phyloP scores from a whole-genome alignment of 2,797 vertebrate species.

The Semaprochilodus insignis region DNA sequence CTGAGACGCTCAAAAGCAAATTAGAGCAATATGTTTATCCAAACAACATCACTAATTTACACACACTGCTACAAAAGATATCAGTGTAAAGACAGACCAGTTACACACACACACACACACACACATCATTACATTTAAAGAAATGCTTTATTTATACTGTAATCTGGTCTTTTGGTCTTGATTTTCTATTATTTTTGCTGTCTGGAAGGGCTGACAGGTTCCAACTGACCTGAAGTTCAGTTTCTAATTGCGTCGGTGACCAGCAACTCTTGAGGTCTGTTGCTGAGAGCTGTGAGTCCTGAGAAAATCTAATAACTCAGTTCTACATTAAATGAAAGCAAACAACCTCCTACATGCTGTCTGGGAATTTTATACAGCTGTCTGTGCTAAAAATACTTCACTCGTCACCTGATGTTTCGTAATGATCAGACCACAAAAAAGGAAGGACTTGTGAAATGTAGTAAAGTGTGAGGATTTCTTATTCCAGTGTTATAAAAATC shows the following conservation, averaged over 20 bases:
- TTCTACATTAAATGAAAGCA: conserved; percentile 2
- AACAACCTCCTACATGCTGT: neutral
- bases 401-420: neutral
- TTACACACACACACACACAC: too few species aligned
- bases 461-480: neutral
- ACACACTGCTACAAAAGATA: too few species aligned
- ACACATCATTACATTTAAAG: too few species aligned
- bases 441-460: neutral
- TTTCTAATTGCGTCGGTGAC: neutral
- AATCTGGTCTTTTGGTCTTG: too few species aligned
- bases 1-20: too few species aligned
- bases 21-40: too few species aligned
- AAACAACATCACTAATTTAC: neutral
- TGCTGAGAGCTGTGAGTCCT: neutral
- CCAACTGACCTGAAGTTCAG: too few species aligned
- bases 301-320: neutral
- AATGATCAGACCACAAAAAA: neutral
- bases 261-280: neutral
- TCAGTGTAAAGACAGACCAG: too few species aligned
- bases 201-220: too few species aligned
- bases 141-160: too few species aligned
- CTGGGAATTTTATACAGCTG: neutral
- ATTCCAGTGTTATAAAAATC: neutral
- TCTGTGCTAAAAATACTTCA: neutral
- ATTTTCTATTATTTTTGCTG: too few species aligned